Base-by-base conservation (phyloP, 23 tunicate genomes). In the Phallusia fumigata region DNA sequence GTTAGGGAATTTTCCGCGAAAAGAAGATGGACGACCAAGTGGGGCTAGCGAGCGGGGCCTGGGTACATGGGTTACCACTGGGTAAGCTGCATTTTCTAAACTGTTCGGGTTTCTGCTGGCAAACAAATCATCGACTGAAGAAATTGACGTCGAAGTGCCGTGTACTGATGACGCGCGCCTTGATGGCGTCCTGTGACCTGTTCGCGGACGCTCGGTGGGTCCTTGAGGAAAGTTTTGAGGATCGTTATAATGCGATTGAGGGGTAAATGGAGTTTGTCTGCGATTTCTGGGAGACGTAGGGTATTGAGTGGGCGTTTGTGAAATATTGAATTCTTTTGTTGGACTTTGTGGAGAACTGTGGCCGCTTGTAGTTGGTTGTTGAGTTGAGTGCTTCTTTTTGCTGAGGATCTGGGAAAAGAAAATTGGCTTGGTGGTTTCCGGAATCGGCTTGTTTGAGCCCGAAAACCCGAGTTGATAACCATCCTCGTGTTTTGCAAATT, bases 41-140 rank as follows among this genome's bases (percentile, higher is more conserved):
- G 69, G 69, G 69, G 69, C 69, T 6, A 58, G 28, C 69, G 69
- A 58, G 2, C 69, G 26, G 11, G 69, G 69, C 3, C 69, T 22
- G 69, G 69, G 69, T 58, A 24, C 26, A 24, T 58, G 69, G 16
- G 69, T 58, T 22, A 58, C 69, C 8, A 58, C 28, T 22, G 69
- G 69, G 28, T 58, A 58, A 58, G 69, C 11, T 6, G 69, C 26
- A 58, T 58, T 58, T 58, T 58, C 69, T 21, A 58, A 58, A 58
- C 69, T 36, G 36, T 45, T 52, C 35, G 80, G 86, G 65, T 83
- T 75, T 75, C 80, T 75, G 18, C 86, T 83, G 24, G 74, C 86
- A 50, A 83, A 75, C 30, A 83, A n/a, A 21, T 83, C 86, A 52
- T 83, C 86, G 18, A 75, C 65, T 32, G 86, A 64, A 28, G 86